phyloP scores from a whole-genome alignment of 2,797 vertebrate species.

The Schizothorax lantsangensis region DNA sequence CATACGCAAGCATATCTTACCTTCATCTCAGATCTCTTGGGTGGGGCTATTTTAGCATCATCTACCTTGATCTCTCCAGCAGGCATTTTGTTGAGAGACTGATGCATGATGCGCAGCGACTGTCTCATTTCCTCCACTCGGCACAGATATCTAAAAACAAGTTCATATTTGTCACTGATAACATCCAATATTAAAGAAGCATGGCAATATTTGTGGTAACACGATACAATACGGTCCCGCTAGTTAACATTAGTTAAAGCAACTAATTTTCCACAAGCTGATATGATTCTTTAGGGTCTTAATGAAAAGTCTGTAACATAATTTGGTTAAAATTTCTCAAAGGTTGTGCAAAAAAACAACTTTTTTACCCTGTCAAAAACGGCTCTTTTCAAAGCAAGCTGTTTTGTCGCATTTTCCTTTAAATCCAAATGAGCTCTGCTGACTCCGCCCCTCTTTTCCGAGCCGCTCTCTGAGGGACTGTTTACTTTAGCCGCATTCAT shows the following conservation, averaged over 20 bases:
- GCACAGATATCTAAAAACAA: slow-evolving; percentile 87
- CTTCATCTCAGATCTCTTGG: slow-evolving; percentile 97
- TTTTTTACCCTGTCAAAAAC: too few relatives aligned
- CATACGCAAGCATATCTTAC: slow-evolving; percentile 66
- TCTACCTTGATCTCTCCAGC: slow-evolving; percentile 95
- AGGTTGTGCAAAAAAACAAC: too few relatives aligned
- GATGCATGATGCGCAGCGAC: slow-evolving; percentile 88
- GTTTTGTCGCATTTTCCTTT: too few relatives aligned
- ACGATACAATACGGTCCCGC: neutral
- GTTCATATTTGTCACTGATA: neutral
- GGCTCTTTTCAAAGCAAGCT: too few relatives aligned
- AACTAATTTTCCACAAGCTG: too few relatives aligned
- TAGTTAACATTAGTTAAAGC: neutral
- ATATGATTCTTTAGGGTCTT: too few relatives aligned
- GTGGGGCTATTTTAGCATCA: slow-evolving; percentile 93
- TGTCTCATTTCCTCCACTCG: slow-evolving; percentile 96
- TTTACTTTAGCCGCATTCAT: too few relatives aligned
- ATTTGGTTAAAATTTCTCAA: too few relatives aligned
- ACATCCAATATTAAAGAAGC: neutral
- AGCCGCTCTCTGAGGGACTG: too few relatives aligned
- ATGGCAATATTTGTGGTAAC: neutral
- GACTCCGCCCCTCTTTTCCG: too few relatives aligned
- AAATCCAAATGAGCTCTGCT: too few relatives aligned
- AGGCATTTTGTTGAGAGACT: slow-evolving; percentile 96
- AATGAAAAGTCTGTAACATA: too few relatives aligned